Conservation (phyloP, 2,797 vertebrate genomes). For the Mus spretus region DNA sequence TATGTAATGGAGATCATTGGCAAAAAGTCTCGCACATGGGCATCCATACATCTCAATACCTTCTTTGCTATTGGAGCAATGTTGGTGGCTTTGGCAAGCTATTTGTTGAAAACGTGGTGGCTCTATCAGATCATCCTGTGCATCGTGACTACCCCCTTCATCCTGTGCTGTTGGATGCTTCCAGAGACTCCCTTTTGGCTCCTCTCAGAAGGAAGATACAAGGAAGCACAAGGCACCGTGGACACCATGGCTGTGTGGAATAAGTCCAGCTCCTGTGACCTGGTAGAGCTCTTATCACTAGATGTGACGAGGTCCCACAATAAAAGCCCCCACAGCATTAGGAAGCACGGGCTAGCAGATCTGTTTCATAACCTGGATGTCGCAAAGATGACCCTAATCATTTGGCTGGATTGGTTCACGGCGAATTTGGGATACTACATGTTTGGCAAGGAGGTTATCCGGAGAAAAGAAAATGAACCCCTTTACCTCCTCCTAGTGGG, state of each 20-base stretch:
- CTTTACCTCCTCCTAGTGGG: constrained; percentile 96
- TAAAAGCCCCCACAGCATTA: constrained; percentile 68
- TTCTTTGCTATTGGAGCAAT: constrained; percentile 95
- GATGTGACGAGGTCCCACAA: constrained; percentile 72
- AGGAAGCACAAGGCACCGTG: constrained; percentile 92
- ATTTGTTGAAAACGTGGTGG: constrained; percentile 95
- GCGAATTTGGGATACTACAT: constrained; percentile 96
- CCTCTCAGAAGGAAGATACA: constrained; percentile 91
- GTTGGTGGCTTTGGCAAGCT: constrained; percentile 95
- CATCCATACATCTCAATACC: constrained; percentile 96
- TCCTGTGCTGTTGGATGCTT: constrained; percentile 96
- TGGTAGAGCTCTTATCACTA: constrained; percentile 90
- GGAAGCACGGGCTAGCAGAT: constrained; percentile 93
- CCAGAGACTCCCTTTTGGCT: constrained; percentile 97
- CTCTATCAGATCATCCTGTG: constrained; percentile 96
- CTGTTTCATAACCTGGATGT: constrained; percentile 94
- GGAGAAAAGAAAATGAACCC: constrained; percentile 94
- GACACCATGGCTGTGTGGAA: constrained; percentile 93
- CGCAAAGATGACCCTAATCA: constrained; percentile 92
- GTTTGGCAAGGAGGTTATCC: constrained; percentile 95
- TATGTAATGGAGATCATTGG: constrained; percentile 97
- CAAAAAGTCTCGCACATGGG: constrained; percentile 95
- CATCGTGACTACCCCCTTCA: constrained; percentile 92
- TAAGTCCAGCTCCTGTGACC: constrained; percentile 89
- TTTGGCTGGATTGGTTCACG: constrained; percentile 97